A percentile compares a stretch with the other conserved stretches of the same genome.
Evolutionary conservation across 2,888 invertebrate genomes (phyloP).

Genomic region (Eupithecia inturbata): DNA sequence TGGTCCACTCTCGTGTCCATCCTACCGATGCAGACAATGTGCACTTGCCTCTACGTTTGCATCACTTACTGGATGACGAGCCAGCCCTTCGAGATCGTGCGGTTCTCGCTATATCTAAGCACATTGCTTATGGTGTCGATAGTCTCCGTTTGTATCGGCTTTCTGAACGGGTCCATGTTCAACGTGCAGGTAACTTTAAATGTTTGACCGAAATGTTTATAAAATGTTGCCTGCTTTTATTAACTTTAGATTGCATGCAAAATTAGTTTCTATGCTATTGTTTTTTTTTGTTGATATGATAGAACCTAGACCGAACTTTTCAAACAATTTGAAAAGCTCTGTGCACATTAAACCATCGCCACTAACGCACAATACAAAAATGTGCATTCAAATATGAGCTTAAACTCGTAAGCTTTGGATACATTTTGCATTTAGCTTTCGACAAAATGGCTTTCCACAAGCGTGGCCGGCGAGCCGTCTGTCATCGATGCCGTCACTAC

Average conservation of each 20-base stretch:
- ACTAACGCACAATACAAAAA: too few species aligned
- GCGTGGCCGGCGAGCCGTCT: too few species aligned
- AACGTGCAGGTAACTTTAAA: slow-evolving; percentile 86
- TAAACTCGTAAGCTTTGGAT: too few species aligned
- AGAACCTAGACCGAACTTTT: not conserved
- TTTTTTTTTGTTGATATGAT: not conserved
- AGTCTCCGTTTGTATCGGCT: slow-evolving; percentile 93
- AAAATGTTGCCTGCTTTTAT: not conserved
- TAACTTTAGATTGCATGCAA: not conserved
- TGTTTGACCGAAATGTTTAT: not conserved
- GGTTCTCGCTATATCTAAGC: slow-evolving; percentile 88
- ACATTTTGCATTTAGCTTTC: too few species aligned
- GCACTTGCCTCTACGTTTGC: slow-evolving; percentile 89
- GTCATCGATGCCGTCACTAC: too few species aligned
- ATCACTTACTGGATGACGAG: slow-evolving; percentile 94
- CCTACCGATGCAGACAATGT: slow-evolving; percentile 91
- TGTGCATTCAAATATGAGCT: too few species aligned
- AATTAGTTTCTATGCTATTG: not conserved
- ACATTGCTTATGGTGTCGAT: slow-evolving; percentile 91
- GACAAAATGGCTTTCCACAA: too few species aligned
- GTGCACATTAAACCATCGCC: too few species aligned
- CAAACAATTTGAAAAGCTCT: not conserved
- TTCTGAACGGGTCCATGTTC: slow-evolving; percentile 92
- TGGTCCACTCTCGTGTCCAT: slow-evolving; percentile 91
- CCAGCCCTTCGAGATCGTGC: slow-evolving; percentile 90